Evolutionary conservation across 2,113 vertebrate species (phyloP).

Genomic region (Colius striatus): DNA sequence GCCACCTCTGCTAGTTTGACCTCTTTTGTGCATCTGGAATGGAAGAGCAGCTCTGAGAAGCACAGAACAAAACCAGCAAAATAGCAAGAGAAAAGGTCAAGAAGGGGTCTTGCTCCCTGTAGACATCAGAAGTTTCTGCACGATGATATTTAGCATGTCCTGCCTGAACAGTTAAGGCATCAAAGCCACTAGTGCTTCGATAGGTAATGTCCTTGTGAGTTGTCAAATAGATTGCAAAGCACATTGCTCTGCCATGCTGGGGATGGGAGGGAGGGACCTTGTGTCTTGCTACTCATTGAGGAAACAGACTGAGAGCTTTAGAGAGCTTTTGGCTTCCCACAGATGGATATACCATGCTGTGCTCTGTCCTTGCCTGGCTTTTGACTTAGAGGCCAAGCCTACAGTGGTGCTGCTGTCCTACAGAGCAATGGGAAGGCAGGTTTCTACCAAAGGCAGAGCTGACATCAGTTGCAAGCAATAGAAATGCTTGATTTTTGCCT

Average conservation of each 20-base stretch:
- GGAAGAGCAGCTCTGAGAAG: conserved; percentile 51
- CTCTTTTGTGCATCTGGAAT: conserved; percentile 53
- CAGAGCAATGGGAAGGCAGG: neutral
- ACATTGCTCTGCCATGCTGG: neutral
- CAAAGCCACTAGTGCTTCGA: conserved; percentile 25
- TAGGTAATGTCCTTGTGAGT: conserved; percentile 36
- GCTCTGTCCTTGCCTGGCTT: conserved; percentile 58
- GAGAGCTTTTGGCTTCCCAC: conserved; percentile 24
- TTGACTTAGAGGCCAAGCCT: conserved; percentile 23
- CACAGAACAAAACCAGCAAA: conserved; percentile 57
- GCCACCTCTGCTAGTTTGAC: conserved; percentile 63
- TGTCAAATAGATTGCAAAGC: neutral
- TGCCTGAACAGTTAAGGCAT: conserved; percentile 53
- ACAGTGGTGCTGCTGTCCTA: neutral
- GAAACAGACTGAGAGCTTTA: neutral
- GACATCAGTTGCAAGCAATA: neutral
- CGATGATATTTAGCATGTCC: conserved; percentile 68
- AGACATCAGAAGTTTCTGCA: conserved; percentile 65
- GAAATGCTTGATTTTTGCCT: conserved; percentile 8
- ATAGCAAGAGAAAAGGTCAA: conserved; percentile 63
- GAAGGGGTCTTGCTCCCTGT: conserved; percentile 58
- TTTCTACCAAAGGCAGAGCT: conserved; percentile 9
- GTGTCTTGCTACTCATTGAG: neutral
- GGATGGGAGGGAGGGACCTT: neutral
- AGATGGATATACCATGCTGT: conserved; percentile 58